Conservation (phyloP, 1,140 invertebrate species). For the Lepidurus arcticus region DNA sequence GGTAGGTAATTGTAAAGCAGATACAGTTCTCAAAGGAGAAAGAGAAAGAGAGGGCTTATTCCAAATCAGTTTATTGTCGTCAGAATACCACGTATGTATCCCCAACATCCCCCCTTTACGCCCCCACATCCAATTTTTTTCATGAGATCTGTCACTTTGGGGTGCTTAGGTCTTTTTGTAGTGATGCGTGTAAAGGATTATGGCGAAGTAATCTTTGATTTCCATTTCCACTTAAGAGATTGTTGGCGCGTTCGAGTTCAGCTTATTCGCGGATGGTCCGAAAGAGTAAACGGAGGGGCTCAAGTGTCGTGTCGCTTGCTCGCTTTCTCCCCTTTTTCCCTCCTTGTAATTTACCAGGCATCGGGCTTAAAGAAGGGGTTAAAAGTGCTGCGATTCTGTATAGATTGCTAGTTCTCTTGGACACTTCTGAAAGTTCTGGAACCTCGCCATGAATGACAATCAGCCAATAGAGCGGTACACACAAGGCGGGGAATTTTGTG, state of each 20-base stretch:
- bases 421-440: not conserved
- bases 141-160: not conserved
- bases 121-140: not conserved
- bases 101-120: not conserved
- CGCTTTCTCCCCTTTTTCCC: too few species aligned
- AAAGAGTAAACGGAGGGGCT: not conserved
- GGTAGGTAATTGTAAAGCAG: not conserved
- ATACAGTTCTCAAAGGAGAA: not conserved
- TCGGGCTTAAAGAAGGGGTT: not conserved
- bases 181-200: constrained; percentile 19
- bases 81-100: not conserved
- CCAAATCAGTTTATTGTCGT: constrained; percentile 14
- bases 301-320: not conserved
- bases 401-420: not conserved
- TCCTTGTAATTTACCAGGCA: not conserved
- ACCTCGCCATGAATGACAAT: constrained; percentile 2
- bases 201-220: not conserved
- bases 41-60: not conserved
- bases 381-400: not conserved
- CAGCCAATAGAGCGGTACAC: not conserved
- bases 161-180: not conserved
- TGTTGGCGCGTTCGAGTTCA: not conserved
- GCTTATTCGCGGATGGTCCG: not conserved
- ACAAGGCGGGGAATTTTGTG: not conserved
- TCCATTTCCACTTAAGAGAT: not conserved